Evolutionary conservation across 2,888 invertebrate genomes (phyloP), one percentile per base, ranked within the genome.

Genomic region (Drosophila basisetae): DNA sequence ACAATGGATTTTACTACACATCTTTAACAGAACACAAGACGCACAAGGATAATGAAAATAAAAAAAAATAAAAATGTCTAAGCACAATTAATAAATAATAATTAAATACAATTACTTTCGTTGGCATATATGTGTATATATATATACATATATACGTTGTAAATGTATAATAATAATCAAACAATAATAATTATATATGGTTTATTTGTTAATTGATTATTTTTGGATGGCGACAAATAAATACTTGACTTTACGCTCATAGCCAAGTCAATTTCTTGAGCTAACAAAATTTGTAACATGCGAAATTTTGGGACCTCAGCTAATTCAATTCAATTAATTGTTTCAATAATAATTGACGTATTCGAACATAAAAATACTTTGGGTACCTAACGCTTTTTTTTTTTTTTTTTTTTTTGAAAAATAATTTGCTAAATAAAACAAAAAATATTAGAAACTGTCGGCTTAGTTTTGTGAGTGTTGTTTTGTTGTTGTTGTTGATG

Each of bases 361-460:
- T 87, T 90, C 86, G 90, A 87, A 90, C 75, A 66, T 86, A 84
- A 85, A 88, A 87, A 87, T 87, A 87, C 87, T 90, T 90, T 76
- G 76, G 80, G 78, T 80, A 58, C 53, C 49, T 61, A 58, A 59
- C 35, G 49, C 61, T 58, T 18, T 18, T 54, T 43, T 61, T 65
- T 22, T 22, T 43, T 61, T 65, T 22, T 22, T 69, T 50, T 43
- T 18, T 64, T 69, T 71, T 56, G 52, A 63, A 68, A 41, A 66
- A 68, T 43, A 50, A 56, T 71, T 67, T 73, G 82, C 77, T 88
- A 68, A 53, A 41, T 61, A 53, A 55, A 73, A 72, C 66, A 60
- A 60, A 63, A 61, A 71, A 80, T 68, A 80, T 73, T 66, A 73
- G 73, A 83, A 86, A 84, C 77, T 73, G 68, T 82, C 75, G 75